These are phyloP conservation scores for Cyanoramphus novaezelandiae DNA, from an alignment of 2,113 vertebrate species.

Conservation along the genomic window DNA sequence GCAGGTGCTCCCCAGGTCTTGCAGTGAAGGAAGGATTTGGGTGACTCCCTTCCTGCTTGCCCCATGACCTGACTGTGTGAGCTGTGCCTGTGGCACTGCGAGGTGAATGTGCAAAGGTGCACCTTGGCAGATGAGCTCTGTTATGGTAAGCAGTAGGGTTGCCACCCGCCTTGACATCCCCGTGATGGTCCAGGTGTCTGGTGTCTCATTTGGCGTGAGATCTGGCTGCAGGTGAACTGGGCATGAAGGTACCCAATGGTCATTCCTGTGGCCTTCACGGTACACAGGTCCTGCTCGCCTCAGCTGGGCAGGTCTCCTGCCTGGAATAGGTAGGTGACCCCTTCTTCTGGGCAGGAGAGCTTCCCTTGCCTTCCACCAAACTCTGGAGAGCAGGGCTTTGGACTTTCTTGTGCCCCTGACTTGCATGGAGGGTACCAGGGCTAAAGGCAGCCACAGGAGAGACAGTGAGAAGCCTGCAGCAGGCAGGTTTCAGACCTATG, in stretches of 20 bases:
- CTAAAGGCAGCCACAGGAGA: not conserved
- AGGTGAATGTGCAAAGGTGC: not conserved
- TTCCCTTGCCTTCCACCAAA: not conserved
- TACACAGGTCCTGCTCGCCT: not conserved
- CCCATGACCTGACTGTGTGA: not conserved
- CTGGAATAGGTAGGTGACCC: not conserved
- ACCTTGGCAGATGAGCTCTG: not conserved
- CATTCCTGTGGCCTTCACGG: not conserved
- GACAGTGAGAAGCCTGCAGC: not conserved
- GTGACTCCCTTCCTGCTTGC: not conserved
- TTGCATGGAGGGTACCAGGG: not conserved
- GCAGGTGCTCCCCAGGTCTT: not conserved
- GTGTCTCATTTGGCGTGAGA: not conserved
- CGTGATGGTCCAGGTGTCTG: not conserved
- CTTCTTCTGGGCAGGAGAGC: not conserved
- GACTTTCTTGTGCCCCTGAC: not conserved
- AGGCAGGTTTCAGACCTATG: not conserved
- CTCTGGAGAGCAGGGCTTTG: not conserved
- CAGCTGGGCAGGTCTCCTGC: not conserved
- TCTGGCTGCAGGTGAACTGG: not conserved
- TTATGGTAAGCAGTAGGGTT: not conserved
- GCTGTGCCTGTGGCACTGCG: not conserved
- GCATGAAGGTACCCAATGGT: rapidly evolving
- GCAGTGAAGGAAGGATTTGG: not conserved
- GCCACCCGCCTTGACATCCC: not conserved